A percentile compares a stretch with the other conserved stretches of the same genome.
These are phyloP conservation scores for Hyppa rectilinea DNA, from an alignment of 2,888 invertebrate species.

Conservation along the genomic window DNA sequence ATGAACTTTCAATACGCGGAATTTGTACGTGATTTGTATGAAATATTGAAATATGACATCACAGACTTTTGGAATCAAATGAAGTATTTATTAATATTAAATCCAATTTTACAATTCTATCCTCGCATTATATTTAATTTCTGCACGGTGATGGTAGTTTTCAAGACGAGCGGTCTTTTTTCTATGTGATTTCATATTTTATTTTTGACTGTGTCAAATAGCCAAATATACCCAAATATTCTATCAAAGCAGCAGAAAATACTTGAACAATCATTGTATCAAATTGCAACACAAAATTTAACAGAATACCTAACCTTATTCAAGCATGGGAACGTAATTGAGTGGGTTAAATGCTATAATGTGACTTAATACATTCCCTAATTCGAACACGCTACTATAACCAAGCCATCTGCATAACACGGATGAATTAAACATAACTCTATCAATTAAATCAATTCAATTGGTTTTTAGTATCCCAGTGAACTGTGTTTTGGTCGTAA, in stretches of 20 bases:
- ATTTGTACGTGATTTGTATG: too few relatives aligned
- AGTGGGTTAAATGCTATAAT: slow-evolving; percentile 36
- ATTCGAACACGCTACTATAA: slow-evolving; percentile 21
- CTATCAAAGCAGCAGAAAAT: too few relatives aligned
- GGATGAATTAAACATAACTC: slow-evolving; percentile 44
- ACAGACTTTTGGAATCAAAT: too few relatives aligned
- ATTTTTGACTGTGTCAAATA: too few relatives aligned
- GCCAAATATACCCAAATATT: neutral
- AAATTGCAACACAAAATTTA: neutral
- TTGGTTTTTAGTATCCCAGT: slow-evolving; percentile 22
- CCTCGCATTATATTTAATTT: too few relatives aligned
- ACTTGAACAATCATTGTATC: neutral
- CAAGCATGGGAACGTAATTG: slow-evolving; percentile 41
- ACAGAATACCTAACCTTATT: slow-evolving; percentile 35
- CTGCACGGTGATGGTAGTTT: too few relatives aligned
- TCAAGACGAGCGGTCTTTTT: too few relatives aligned
- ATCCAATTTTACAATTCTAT: too few relatives aligned
- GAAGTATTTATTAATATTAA: too few relatives aligned
- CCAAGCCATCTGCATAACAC: slow-evolving; percentile 33
- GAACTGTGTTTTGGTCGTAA: slow-evolving; percentile 1
- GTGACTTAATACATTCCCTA: slow-evolving; percentile 37
- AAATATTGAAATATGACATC: too few relatives aligned
- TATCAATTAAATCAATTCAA: slow-evolving; percentile 27
- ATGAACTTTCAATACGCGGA: too few relatives aligned
- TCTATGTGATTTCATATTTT: too few relatives aligned